Evolutionary conservation across 2,113 vertebrate genomes (phyloP).

Genomic region (Entosphenus tridentatus): DNA sequence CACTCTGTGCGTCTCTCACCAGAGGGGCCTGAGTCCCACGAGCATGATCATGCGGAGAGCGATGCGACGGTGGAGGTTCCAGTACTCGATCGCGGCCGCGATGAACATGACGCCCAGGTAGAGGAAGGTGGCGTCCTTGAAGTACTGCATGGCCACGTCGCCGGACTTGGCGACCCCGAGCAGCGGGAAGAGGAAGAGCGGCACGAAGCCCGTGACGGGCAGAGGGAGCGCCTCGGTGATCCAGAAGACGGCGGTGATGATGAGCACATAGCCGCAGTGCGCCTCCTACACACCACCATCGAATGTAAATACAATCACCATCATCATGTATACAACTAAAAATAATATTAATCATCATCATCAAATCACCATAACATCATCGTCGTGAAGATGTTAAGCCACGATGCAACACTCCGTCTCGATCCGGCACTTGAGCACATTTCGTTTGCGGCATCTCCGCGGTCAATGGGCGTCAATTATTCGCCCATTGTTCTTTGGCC

Average conservation of each 20-base stretch:
- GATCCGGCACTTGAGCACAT: too few species aligned
- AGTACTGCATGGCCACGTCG: constrained; percentile 71
- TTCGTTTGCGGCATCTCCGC: too few species aligned
- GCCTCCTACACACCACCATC: constrained; percentile 40
- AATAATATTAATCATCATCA: too few species aligned
- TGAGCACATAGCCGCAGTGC: constrained; percentile 68
- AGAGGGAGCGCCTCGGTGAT: constrained; percentile 80
- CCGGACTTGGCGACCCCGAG: constrained; percentile 58
- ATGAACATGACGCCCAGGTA: constrained; percentile 86
- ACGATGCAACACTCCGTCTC: too few species aligned
- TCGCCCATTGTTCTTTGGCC: too few species aligned
- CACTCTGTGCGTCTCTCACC: constrained; percentile 25
- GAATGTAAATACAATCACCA: too few species aligned
- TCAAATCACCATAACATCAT: too few species aligned
- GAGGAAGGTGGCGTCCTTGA: constrained; percentile 86
- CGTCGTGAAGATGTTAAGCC: too few species aligned
- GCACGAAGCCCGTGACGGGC: constrained; percentile 68
- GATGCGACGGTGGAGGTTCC: constrained; percentile 77
- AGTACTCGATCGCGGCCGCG: constrained; percentile 79
- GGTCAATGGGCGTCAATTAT: too few species aligned
- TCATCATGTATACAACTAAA: too few species aligned
- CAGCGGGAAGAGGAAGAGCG: constrained; percentile 70
- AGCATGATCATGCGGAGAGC: constrained; percentile 59
- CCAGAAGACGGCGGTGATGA: constrained; percentile 79
- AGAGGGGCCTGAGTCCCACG: constrained; percentile 61